These are phyloP conservation scores for Cydia pomonella DNA, from an alignment of 1,140 invertebrate species.

Conservation along the genomic window DNA sequence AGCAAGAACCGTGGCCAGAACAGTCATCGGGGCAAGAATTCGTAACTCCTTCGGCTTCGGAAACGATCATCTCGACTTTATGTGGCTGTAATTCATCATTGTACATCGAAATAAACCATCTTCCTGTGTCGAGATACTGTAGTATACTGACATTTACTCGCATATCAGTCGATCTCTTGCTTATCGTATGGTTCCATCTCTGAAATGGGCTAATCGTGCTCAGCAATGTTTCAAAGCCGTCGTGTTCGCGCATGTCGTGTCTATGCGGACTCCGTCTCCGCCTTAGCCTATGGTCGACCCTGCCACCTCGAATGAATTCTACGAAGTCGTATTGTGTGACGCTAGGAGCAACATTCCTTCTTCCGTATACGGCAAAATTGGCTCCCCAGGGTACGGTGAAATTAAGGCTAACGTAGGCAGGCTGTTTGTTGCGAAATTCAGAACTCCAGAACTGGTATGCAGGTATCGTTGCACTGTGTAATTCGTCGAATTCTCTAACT, in stretches of 20 bases:
- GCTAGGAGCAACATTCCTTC: slow-evolving; percentile 94
- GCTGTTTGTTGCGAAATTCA: slow-evolving; percentile 93
- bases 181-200: slow-evolving; percentile 82
- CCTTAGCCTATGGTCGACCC: slow-evolving; percentile 88
- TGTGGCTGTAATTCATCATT: slow-evolving; percentile 95
- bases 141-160: slow-evolving; percentile 91
- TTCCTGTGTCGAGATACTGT: slow-evolving; percentile 94
- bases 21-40: slow-evolving; percentile 97
- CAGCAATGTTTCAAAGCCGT: slow-evolving; percentile 66
- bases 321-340: slow-evolving; percentile 98
- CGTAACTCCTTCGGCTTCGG: slow-evolving; percentile 92
- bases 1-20: slow-evolving; percentile 96
- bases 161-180: slow-evolving; percentile 83
- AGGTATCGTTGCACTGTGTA: slow-evolving; percentile 90
- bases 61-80: slow-evolving; percentile 89
- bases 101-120: slow-evolving; percentile 97
- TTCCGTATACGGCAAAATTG: slow-evolving; percentile 96
- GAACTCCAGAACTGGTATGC: slow-evolving; percentile 96
- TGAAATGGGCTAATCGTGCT: slow-evolving; percentile 80
- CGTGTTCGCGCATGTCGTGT: slow-evolving; percentile 59
- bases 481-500: slow-evolving; percentile 89
- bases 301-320: slow-evolving; percentile 92
- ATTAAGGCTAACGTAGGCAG: slow-evolving; percentile 93
- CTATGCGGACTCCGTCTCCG: slow-evolving; percentile 72
- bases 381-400: slow-evolving; percentile 94